These are phyloP conservation scores for Cheilosia vernalis DNA, from an alignment of 2,888 invertebrate genomes.

Conservation along the genomic window DNA sequence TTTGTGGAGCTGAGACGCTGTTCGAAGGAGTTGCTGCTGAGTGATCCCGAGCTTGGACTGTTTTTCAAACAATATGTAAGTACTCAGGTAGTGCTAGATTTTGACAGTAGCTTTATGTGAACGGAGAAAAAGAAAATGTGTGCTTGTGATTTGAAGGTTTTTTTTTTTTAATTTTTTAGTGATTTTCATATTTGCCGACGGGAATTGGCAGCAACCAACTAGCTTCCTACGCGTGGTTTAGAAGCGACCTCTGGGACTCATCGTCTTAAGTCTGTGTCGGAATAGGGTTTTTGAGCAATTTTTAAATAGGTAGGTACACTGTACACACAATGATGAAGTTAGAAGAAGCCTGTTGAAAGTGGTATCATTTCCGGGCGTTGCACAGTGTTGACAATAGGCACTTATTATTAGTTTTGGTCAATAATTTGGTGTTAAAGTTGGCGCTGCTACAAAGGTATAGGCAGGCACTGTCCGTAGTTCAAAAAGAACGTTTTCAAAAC, in stretches of 20 bases:
- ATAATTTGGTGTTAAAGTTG: too few species aligned
- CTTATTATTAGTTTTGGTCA: too few species aligned
- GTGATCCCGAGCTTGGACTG: neutral
- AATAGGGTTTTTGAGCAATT: neutral
- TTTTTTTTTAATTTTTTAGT: neutral
- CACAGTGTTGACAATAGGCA: too few species aligned
- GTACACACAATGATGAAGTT: too few species aligned
- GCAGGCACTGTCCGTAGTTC: too few species aligned
- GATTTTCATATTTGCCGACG: neutral
- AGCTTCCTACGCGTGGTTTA: too few species aligned
- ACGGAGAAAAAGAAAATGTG: neutral
- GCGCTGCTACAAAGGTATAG: too few species aligned
- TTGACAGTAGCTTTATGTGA: neutral
- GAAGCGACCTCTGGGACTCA: neutral
- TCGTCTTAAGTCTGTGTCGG: neutral
- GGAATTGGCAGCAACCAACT: neutral
- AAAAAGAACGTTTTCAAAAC: too few species aligned
- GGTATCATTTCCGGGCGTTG: too few species aligned
- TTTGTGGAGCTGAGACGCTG: too few species aligned
- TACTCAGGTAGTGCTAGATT: neutral
- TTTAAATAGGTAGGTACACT: too few species aligned
- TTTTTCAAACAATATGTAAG: constrained; percentile 11
- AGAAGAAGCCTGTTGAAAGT: too few species aligned
- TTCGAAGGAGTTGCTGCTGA: neutral
- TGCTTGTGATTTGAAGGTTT: neutral